Evolutionary conservation across 2,113 vertebrate genomes (phyloP).

Genomic region (Ciconia maguari): DNA sequence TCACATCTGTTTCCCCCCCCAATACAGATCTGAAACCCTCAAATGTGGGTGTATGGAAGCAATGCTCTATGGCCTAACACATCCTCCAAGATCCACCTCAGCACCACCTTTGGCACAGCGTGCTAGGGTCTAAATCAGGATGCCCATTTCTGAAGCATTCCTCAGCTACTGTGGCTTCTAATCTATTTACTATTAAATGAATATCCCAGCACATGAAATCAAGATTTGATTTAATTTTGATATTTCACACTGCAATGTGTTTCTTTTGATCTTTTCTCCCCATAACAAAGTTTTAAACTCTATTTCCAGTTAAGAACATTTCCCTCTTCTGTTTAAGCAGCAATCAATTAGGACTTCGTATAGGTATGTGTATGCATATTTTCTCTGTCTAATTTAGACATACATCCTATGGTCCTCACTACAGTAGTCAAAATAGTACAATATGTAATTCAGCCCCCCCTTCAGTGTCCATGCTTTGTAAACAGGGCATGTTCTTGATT

Average conservation of each 20-base stretch:
- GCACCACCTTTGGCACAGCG: neutral
- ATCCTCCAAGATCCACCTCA: neutral
- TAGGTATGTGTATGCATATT: neutral
- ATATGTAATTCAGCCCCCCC: neutral
- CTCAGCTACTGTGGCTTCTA: neutral
- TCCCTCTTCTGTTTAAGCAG: neutral
- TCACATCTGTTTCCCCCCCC: neutral
- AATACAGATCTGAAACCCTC: neutral
- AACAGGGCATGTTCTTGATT: neutral
- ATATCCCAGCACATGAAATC: neutral
- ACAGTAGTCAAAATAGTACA: neutral
- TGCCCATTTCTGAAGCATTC: neutral
- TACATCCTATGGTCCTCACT: neutral
- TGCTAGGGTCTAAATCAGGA: neutral
- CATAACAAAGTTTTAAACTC: neutral
- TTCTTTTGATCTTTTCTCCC: neutral
- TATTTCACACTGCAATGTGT: neutral
- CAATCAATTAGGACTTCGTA: neutral
- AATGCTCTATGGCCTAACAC: neutral
- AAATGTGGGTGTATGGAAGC: neutral
- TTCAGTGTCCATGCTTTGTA: neutral
- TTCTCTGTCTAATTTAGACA: neutral
- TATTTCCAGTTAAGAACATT: neutral
- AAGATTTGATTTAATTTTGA: neutral
- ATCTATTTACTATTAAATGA: neutral